Base-by-base conservation (phyloP, 2,797 vertebrate genomes). In the Microcaecilia unicolor region DNA sequence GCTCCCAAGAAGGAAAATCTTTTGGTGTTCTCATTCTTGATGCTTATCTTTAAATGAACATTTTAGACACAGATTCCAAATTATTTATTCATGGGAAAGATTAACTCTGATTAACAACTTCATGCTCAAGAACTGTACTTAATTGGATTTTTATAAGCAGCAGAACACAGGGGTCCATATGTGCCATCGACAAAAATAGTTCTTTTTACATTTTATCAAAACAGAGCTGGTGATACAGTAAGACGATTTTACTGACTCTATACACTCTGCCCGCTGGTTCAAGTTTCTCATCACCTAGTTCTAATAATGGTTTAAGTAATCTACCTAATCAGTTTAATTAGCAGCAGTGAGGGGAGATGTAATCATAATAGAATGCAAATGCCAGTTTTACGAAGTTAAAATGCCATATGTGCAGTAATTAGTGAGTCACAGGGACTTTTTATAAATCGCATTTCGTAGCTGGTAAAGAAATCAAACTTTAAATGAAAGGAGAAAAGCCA, bases 371-470 rank as follows among this genome's bases (percentile, higher is more conserved):
- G 78, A 83, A 83, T 82, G 78, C 74, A 79, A 80, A 80, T 76
- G 76, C 76, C 77, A 78, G 64, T 80, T 80, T 77, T 72, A 70
- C 53, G 68, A 78, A 83, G 76, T 46, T 67, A 63, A 74, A 79
- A 60, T 46, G 49, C 81, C 83, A 85, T 82, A 85, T 85, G 83
- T 76, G 79, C 76, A 59, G 70, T 74, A 83, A 85, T 85, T 85
- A 84, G 72, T 58, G 63, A 77, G 72, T 78, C 69, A 74, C 25
- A 21, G 63, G 43, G 75, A 70, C 71, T 78, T 80, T 80, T 74
- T 78, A 76, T 78, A 82, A 83, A 83, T 83, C 75, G 81, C 72
- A 80, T 78, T 81, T 81, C 83, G 82, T 82, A 76, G 73, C 81
- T 77, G 70, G 36, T 81, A 83, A 85, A 83, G 83, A 83, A 80